Base-by-base conservation (phyloP, 2,113 vertebrate genomes). In the Megalops atlanticus region DNA sequence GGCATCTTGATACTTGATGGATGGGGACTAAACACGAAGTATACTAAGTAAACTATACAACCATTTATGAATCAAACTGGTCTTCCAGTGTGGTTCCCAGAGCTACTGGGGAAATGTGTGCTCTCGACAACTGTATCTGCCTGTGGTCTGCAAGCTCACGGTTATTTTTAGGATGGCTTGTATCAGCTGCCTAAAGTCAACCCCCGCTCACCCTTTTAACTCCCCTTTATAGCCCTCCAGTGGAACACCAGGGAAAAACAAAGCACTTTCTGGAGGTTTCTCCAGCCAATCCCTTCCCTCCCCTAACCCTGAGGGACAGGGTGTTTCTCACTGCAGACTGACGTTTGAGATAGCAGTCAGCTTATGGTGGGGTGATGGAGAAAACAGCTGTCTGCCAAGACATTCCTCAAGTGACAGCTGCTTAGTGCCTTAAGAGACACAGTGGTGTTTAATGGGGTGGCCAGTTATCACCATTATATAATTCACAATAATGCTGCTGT, bases 91-190 rank as follows among this genome's bases (percentile, higher is more conserved):
- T 31, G 0, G 16, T 54, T 69, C 74, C 35, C 70, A 83, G 84
- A 69, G 47, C 83, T 74, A 82, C 78, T 58, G 49, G 18, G 1
- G 0, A 47, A 76, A 84, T 80, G 81, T 75, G 75, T 41, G 41
- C 73, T 74, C 49, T 76, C 31, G 2, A 64, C n/a, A 15, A 36
- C 2, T 45, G n/a, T n/a, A n/a, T n/a, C 36, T 74, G 69, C 27
- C 24, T 27, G 33, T 18, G n/a, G 33, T 31, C 41, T 76, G 78
- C 64, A 47, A 71, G 52, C 27, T 7, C 49, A 71, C 0, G n/a
- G 58, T 85, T 95, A 95, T 94, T 88, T 92, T 93, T 92, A 93
- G 90, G 88, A 78, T 70, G 82, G 85, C 40, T 86, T 80, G 86
- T 93, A 92, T 94, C 93, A 95, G 92, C 92, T 94, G 92, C 79